Evolutionary conservation across 2,113 vertebrate genomes (phyloP).

Genomic region (mouse (Mus musculus)): DNA sequence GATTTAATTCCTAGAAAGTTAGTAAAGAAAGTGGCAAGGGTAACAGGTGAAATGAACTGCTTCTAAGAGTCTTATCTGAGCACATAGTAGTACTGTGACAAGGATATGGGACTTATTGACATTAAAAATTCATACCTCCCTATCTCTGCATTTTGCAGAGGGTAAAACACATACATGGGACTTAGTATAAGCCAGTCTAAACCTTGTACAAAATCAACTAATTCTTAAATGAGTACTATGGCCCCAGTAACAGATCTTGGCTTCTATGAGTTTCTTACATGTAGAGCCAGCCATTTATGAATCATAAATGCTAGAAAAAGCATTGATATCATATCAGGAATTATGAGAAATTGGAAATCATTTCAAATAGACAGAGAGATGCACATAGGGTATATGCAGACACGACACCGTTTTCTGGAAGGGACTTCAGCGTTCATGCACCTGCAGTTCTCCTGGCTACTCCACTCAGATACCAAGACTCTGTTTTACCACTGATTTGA

Average conservation of each 20-base stretch:
- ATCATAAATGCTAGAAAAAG: not conserved
- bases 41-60: constrained; percentile 45
- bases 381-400: not conserved
- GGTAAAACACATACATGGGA: constrained; percentile 15
- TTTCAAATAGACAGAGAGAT: not conserved
- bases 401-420: not conserved
- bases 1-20: constrained; percentile 3
- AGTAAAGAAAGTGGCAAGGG: not conserved
- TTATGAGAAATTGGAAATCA: not conserved
- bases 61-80: constrained; percentile 32
- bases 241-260: not conserved
- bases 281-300: not conserved
- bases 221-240: not conserved
- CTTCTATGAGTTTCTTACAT: not conserved
- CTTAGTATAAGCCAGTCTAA: not conserved
- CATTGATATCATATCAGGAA: not conserved
- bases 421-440: not conserved
- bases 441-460: not conserved
- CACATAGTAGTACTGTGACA: not conserved
- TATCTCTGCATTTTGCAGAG: not conserved
- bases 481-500: not conserved
- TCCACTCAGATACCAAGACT: not conserved
- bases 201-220: constrained; percentile 14
- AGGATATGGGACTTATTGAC: not conserved
- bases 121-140: not conserved